Percentiles rank a stretch among this genome's conserved stretches.
Conservation (phyloP, 2,888 invertebrate genomes). For the Mylabris sibirica region DNA sequence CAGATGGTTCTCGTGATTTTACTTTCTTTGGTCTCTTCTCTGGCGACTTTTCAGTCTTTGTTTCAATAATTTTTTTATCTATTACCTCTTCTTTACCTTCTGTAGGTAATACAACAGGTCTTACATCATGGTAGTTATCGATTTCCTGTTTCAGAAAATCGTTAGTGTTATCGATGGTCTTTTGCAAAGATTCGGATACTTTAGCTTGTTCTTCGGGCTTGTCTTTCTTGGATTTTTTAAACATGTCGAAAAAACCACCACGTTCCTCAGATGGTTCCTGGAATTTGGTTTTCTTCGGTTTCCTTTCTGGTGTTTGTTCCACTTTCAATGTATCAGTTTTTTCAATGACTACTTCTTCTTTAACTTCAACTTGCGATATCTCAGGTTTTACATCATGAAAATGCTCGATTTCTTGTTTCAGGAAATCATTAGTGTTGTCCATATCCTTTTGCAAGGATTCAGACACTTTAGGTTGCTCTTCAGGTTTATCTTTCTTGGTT, state of each 20-base stretch:
- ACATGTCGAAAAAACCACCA: slow-evolving; percentile 23
- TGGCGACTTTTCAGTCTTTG: slow-evolving; percentile 9
- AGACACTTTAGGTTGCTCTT: slow-evolving; percentile 15
- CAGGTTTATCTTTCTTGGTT: slow-evolving; percentile 19
- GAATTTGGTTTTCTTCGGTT: not conserved
- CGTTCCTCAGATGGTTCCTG: not conserved
- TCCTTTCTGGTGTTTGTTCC: slow-evolving; percentile 4
- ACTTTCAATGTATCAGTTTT: slow-evolving; percentile 21
- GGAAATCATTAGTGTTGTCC: slow-evolving; percentile 39
- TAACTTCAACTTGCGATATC: not conserved
- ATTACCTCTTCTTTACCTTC: not conserved
- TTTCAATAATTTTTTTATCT: not conserved
- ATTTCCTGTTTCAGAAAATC: slow-evolving; percentile 43
- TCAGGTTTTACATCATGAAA: slow-evolving; percentile 36
- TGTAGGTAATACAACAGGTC: slow-evolving; percentile 24
- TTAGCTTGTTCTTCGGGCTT: slow-evolving; percentile 14
- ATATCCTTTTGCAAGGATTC: slow-evolving; percentile 34
- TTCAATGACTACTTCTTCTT: not conserved
- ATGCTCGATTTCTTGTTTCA: slow-evolving; percentile 40
- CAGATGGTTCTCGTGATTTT: not conserved
- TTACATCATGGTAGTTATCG: slow-evolving; percentile 41
- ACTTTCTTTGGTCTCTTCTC: slow-evolving; percentile 6
- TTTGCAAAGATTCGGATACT: slow-evolving; percentile 15
- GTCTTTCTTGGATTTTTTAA: slow-evolving; percentile 25
- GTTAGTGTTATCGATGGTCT: slow-evolving; percentile 41